A percentile compares a stretch with the other conserved stretches of the same genome.
These are phyloP conservation scores for Sebastes taczanowskii DNA, from an alignment of 2,797 vertebrate species.

Conservation along the genomic window DNA sequence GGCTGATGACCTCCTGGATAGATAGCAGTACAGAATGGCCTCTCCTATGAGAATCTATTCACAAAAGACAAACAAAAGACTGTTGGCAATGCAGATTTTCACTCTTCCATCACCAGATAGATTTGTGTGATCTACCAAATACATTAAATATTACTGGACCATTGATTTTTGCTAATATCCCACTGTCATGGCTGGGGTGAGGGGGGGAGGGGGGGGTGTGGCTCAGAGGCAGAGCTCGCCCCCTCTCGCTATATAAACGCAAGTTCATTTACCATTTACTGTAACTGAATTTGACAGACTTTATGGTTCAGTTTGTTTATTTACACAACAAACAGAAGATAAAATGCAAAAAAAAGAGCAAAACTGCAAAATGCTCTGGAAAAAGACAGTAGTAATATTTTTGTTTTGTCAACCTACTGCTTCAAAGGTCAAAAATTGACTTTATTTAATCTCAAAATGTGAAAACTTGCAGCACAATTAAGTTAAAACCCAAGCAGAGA, in stretches of 20 bases:
- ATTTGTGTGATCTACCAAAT: neutral
- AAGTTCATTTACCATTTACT: too few species aligned
- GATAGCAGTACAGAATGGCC: slow-evolving; percentile 94
- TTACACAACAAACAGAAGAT: neutral
- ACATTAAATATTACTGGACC: neutral
- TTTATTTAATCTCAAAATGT: neutral
- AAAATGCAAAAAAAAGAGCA: neutral
- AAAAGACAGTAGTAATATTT: neutral
- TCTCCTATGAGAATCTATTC: slow-evolving; percentile 93
- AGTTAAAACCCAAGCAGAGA: neutral
- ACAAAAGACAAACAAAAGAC: slow-evolving; percentile 10
- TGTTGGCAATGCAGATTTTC: neutral
- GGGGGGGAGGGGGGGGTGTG: too few species aligned
- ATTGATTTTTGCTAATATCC: neutral
- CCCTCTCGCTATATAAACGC: too few species aligned
- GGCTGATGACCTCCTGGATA: slow-evolving; percentile 88
- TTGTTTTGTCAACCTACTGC: neutral
- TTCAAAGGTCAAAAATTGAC: neutral
- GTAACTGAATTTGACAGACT: too few species aligned
- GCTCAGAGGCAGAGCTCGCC: too few species aligned
- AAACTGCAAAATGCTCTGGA: neutral
- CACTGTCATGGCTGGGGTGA: neutral
- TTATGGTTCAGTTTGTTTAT: neutral
- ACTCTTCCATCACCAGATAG: neutral
- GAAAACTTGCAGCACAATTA: neutral